Base-by-base conservation (phyloP, 2,113 vertebrate species). In the Scolopax mira region DNA sequence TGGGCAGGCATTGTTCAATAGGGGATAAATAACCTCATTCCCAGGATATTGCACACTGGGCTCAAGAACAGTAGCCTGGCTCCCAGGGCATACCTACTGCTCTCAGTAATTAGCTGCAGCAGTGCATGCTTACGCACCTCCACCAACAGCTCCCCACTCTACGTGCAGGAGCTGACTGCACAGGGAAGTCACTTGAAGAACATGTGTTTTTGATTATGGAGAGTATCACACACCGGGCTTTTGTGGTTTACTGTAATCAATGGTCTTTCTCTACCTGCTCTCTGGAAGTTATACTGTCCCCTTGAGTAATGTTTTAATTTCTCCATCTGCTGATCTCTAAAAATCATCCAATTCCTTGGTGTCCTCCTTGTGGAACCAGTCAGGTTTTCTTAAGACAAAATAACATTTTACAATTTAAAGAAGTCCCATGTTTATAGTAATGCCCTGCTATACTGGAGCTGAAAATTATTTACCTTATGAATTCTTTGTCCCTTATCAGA, bases 1-100 rank as follows among this genome's bases (percentile, higher is more conserved):
- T 48, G 65, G 31, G 69, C 1, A 1, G 52, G 31, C 13, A 7
- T 17, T 0, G 0, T n/a, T 58, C n/a, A 67, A 18, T 1, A 27
- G 30, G 61, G 30, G 33, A 13, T 69, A 33, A 64, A 75, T 64
- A 55, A 52, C 17, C 6, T 31, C 5, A 3, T 69, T 71, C 12
- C 52, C 17, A 64, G 61, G 57, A 31, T 64, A 17, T 9, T 18
- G 21, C 33, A 10, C 0, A 3, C 69, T 46, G 60, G 39, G 42
- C 79, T 54, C 17, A 6, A n/a, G 37, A 77, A 1, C n/a, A 62
- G 39, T 49, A 41, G 13, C 41, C 55, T 72, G 71, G 44, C 54
- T 67, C 14, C 55, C 0, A 0, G 41, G 55, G 9, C 18, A 4
- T 18, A n/a, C 30, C 37, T 10, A 1, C 14, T 54, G 67, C 71